A percentile compares a stretch with the other conserved stretches of the same genome.
These are phyloP conservation scores for Eristalis tenax DNA, from an alignment of 2,888 invertebrate species.

Conservation along the genomic window DNA sequence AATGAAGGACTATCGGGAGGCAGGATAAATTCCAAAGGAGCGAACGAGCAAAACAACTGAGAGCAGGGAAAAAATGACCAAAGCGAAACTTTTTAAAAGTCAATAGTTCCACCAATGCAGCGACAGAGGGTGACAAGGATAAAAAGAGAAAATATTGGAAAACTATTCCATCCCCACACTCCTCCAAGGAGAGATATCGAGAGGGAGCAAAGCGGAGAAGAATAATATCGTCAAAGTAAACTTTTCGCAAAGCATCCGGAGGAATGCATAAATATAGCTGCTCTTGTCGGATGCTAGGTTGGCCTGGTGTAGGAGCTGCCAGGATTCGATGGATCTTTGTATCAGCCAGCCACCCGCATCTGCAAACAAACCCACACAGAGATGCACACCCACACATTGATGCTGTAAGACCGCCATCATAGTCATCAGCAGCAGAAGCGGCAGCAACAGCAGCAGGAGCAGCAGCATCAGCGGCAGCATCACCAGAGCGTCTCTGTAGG, in stretches of 20 bases:
- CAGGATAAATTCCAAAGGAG: slow-evolving; percentile 34
- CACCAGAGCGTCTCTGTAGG: slow-evolving; percentile 48
- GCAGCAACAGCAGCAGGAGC: slow-evolving; percentile 7
- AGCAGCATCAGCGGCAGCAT: slow-evolving; percentile 36
- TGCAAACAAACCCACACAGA: slow-evolving; percentile 10
- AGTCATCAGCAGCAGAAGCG: slow-evolving; percentile 31
- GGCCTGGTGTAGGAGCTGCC: slow-evolving; percentile 35
- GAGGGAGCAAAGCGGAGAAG: slow-evolving; percentile 25
- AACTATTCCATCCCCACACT: slow-evolving; percentile 65
- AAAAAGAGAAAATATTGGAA: slow-evolving; percentile 60
- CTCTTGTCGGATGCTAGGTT: not conserved
- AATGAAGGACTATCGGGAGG: slow-evolving; percentile 57
- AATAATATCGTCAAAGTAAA: slow-evolving; percentile 71
- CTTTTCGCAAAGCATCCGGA: slow-evolving; percentile 55
- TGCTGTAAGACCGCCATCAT: slow-evolving; percentile 35
- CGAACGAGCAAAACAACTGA: not conserved
- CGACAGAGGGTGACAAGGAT: slow-evolving; percentile 27
- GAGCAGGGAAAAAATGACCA: slow-evolving; percentile 24
- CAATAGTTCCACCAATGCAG: slow-evolving; percentile 64
- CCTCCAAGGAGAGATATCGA: slow-evolving; percentile 53
- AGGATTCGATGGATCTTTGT: slow-evolving; percentile 69
- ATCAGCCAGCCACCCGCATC: slow-evolving; percentile 54
- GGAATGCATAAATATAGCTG: slow-evolving; percentile 69
- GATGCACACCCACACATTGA: slow-evolving; percentile 1
- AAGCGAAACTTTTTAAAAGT: slow-evolving; percentile 67